Base-by-base conservation (phyloP, 2,113 vertebrate species). In the Trematomus loennbergii region DNA sequence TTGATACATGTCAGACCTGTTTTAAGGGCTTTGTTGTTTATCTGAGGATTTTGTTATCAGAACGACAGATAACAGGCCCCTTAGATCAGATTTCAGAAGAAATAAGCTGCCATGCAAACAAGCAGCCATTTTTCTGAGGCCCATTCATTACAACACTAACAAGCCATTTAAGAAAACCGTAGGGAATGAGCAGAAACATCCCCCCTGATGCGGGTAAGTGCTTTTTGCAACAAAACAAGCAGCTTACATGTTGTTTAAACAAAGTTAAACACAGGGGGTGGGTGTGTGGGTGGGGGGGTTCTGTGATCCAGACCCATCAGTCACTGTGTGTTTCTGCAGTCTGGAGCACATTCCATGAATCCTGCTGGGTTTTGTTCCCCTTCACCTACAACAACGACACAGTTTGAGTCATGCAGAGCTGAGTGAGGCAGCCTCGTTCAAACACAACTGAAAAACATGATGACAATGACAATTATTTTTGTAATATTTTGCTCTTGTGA, bases 331-430 rank as follows among this genome's bases (percentile, higher is more conserved):
- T 83, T 88, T 89, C 82, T 85, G 82, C 89, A 79, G 78, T 82
- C 79, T 82, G 89, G 77, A 84, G 87, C 89, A 91, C 89, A 92
- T 92, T 92, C 91, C 91, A 66, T 7, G 12, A 84, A 66, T 62
- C 91, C 89, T 87, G 89, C 91, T 91, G 91, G n/a, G 86, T 79
- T 92, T 91, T 88, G 89, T 91, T 92, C 88, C 84, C 72, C 60
- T 81, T 88, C 78, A 85, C 57, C 65, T 83, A 29, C 81, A 83
- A 70, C 77, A 40, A 58, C 69, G 29, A 77, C 72, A 43, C 50
- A 9, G 33, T 3, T 11, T 25, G 48, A 73, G 71, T 60, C 71
- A 70, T 55, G 74, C 72, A 20, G 72, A 55, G 79, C 62, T 0
- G 50, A 82, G 81, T 4, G 43, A 67, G 60, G n/a, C 61, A 4